phyloP scores from a whole-genome alignment of 2,113 vertebrate genomes.

The Saimiri boliviensis region DNA sequence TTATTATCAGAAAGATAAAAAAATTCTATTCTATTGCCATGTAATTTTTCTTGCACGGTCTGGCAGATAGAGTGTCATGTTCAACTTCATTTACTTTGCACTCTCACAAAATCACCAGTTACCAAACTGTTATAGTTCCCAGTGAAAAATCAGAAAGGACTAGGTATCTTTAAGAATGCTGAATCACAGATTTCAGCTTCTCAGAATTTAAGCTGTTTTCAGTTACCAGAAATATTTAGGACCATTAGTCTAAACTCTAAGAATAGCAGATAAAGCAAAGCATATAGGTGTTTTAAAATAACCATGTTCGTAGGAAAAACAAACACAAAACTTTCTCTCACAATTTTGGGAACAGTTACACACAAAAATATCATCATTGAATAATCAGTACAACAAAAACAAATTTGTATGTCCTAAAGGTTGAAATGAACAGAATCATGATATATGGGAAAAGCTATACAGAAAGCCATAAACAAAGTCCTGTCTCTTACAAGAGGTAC shows the following conservation, averaged over 20 bases:
- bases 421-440: neutral
- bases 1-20: neutral
- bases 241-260: constrained; percentile 42
- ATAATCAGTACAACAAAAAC: neutral
- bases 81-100: neutral
- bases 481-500: neutral
- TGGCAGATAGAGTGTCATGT: neutral
- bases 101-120: neutral
- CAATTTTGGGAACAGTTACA: neutral
- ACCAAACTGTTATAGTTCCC: neutral
- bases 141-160: constrained; percentile 18
- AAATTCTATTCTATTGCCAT: neutral
- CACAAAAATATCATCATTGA: neutral
- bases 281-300: neutral
- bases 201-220: constrained; percentile 14
- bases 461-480: neutral
- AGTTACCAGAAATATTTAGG: constrained; percentile 43
- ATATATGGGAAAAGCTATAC: neutral
- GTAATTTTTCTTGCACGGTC: neutral
- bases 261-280: neutral
- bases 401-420: neutral
- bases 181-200: constrained; percentile 23
- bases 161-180: constrained; percentile 31
- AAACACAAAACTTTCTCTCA: neutral
- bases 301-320: neutral